Percentiles rank a stretch among this genome's conserved stretches.
Evolutionary conservation across 2,888 invertebrate genomes (phyloP).

Genomic region (Sesia bembeciformis): DNA sequence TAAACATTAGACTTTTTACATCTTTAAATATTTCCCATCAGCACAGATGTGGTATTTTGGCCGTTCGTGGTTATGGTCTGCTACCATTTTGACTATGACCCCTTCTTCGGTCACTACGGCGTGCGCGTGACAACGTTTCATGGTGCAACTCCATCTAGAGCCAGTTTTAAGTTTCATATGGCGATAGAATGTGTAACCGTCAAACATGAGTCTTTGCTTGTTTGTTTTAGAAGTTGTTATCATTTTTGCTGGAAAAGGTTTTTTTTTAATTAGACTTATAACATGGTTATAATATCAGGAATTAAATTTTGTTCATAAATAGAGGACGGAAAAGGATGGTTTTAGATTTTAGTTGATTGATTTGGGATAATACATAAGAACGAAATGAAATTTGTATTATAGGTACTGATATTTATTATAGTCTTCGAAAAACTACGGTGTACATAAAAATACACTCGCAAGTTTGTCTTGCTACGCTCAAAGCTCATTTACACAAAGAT

Average conservation of each 20-base stretch:
- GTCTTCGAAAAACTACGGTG: too few relatives aligned
- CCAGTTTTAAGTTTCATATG: not conserved
- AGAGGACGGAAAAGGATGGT: too few relatives aligned
- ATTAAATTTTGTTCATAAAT: too few relatives aligned
- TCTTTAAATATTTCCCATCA: not conserved
- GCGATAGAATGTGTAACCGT: constrained; percentile 2
- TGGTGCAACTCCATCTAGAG: not conserved
- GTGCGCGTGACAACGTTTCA: not conserved
- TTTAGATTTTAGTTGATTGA: too few relatives aligned
- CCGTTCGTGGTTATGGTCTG: not conserved
- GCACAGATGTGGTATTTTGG: not conserved
- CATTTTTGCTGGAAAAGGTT: not conserved
- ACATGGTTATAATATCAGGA: too few relatives aligned
- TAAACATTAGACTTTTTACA: not conserved
- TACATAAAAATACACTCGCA: too few relatives aligned
- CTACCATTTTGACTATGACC: not conserved
- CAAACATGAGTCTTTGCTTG: constrained; percentile 9
- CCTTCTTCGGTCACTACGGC: not conserved
- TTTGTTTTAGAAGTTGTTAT: not conserved
- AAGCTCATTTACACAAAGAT: too few relatives aligned
- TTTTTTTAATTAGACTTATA: too few relatives aligned
- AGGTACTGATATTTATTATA: too few relatives aligned
- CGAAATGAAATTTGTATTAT: too few relatives aligned
- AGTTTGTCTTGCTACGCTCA: too few relatives aligned
- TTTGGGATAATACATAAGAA: too few relatives aligned